These are phyloP conservation scores for Heliconius himera DNA, from an alignment of 1,140 invertebrate genomes.

Conservation along the genomic window DNA sequence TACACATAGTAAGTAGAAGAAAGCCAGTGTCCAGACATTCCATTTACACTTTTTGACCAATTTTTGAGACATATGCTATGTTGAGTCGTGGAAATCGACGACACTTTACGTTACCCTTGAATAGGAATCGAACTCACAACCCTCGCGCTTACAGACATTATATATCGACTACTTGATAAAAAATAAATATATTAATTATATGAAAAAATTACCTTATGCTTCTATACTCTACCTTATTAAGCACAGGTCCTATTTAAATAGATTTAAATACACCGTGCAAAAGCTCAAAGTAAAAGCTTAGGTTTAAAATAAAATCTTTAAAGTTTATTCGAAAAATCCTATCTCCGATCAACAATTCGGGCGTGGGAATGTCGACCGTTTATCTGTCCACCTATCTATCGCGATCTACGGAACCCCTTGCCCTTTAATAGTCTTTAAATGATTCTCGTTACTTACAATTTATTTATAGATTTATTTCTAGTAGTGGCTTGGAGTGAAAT, in stretches of 20 bases:
- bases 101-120: background rate
- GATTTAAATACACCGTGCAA: background rate
- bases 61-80: background rate
- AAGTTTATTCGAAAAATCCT: constrained; percentile 31
- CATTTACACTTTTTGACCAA: background rate
- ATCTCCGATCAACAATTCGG: constrained; percentile 48
- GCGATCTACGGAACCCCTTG: constrained; percentile 44
- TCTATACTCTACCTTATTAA: background rate
- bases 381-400: constrained; percentile 40
- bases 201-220: background rate
- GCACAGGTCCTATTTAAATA: background rate
- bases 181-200: background rate
- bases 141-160: background rate
- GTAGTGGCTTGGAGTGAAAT: background rate
- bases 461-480: constrained; percentile 8
- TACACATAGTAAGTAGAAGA: background rate
- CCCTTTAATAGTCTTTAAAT: constrained; percentile 44
- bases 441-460: constrained; percentile 30
- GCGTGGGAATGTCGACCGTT: constrained; percentile 45
- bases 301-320: constrained; percentile 2
- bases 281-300: constrained; percentile 4
- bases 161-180: background rate
- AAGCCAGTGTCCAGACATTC: background rate
- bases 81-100: background rate
- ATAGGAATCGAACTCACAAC: background rate